Percentiles rank a stretch among this genome's conserved stretches.
Evolutionary conservation across 2,113 vertebrate species (phyloP).

Genomic region (Eupsittula cactorum): DNA sequence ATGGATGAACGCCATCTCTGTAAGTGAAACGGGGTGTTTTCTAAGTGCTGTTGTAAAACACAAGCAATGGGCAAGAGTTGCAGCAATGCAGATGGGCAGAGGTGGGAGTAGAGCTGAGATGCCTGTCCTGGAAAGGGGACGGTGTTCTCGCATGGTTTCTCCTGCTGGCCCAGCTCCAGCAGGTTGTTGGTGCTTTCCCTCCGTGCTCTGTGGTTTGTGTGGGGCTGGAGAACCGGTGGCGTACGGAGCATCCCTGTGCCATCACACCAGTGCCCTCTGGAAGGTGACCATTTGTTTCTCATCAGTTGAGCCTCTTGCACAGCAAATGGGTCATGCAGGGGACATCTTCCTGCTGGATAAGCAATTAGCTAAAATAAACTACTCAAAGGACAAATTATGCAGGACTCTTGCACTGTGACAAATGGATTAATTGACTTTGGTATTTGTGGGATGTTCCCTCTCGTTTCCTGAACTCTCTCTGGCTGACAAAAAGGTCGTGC

Average conservation of each 20-base stretch:
- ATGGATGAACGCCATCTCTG: neutral
- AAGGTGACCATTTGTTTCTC: slow-evolving; percentile 1
- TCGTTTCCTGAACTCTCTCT: neutral
- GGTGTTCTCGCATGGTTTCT: neutral
- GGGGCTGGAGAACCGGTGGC: neutral
- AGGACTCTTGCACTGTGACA: neutral
- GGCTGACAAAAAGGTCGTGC: neutral
- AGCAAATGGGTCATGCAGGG: slow-evolving; percentile 3
- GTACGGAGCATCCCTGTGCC: accelerated
- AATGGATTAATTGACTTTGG: slow-evolving; percentile 4
- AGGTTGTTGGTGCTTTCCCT: neutral
- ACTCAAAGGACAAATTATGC: slow-evolving; percentile 15
- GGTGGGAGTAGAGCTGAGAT: neutral
- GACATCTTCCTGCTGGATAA: slow-evolving; percentile 39
- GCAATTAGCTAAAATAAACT: slow-evolving; percentile 51
- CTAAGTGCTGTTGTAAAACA: neutral
- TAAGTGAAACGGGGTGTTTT: neutral
- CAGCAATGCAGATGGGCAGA: accelerated
- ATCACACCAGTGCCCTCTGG: neutral
- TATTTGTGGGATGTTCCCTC: neutral
- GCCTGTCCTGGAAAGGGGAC: neutral
- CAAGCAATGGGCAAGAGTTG: neutral
- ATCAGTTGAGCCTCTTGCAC: neutral
- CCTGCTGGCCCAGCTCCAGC: neutral
- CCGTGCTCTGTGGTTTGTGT: neutral